A percentile compares a stretch with the other conserved stretches of the same genome.
phyloP scores from a whole-genome alignment of 1,140 invertebrate species.

The Aleiodes sp. region DNA sequence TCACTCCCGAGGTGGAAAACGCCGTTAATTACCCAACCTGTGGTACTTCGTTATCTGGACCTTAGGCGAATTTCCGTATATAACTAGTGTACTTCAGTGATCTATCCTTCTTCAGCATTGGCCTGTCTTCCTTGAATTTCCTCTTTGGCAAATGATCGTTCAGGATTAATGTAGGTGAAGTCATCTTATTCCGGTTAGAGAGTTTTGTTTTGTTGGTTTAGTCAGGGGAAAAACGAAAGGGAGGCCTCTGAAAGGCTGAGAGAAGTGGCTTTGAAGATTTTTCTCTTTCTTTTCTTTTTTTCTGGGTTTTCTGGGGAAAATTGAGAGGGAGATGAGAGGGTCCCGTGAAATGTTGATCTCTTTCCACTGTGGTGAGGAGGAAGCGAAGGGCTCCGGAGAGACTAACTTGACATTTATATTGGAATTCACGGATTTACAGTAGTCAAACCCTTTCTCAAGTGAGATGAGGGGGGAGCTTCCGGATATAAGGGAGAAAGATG shows the following conservation, averaged over 20 bases:
- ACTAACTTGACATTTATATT: constrained; percentile 65
- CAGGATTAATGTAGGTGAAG: constrained; percentile 19
- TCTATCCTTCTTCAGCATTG: constrained; percentile 45
- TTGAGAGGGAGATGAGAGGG: background rate
- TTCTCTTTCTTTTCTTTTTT: background rate
- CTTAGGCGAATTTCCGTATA: constrained; percentile 37
- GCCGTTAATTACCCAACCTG: constrained; percentile 62
- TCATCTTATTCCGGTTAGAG: background rate
- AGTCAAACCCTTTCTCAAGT: constrained; percentile 27
- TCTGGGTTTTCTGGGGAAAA: too few species aligned
- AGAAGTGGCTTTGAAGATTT: background rate
- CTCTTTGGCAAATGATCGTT: constrained; percentile 51
- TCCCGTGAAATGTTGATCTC: constrained; percentile 11
- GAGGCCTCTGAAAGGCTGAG: background rate
- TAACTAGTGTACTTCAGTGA: background rate
- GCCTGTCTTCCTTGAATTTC: constrained; percentile 60
- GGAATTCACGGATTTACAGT: constrained; percentile 65
- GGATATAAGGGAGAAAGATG: background rate
- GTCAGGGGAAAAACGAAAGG: background rate
- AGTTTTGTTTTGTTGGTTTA: background rate
- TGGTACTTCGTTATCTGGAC: constrained; percentile 57
- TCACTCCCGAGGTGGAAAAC: constrained; percentile 59
- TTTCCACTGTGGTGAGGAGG: constrained; percentile 18
- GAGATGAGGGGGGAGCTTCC: constrained; percentile 1
- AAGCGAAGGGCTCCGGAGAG: constrained; percentile 39